Conservation (phyloP, 1,140 invertebrate genomes). For the Kradibia gibbosae region DNA sequence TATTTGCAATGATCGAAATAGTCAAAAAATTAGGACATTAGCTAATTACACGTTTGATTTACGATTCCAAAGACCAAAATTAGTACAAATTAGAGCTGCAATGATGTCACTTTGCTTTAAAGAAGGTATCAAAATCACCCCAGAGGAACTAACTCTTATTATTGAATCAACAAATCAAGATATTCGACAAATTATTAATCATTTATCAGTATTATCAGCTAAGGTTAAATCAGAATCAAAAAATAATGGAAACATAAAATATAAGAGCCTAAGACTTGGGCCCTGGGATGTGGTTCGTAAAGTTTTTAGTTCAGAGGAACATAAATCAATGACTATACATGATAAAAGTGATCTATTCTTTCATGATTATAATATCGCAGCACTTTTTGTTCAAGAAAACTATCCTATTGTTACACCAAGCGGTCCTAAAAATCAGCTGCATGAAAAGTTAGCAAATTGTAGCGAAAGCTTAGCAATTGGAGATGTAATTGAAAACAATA, state of each 20-base stretch:
- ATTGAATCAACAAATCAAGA: constrained; percentile 93
- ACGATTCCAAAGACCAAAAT: constrained; percentile 84
- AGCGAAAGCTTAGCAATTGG: constrained; percentile 89
- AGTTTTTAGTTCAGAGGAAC: constrained; percentile 89
- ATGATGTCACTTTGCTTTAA: constrained; percentile 94
- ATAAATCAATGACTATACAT: constrained; percentile 85
- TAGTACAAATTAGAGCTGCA: constrained; percentile 92
- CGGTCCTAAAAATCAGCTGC: constrained; percentile 75
- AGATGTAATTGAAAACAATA: constrained; percentile 87
- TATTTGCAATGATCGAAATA: constrained; percentile 98
- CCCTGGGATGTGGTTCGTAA: constrained; percentile 95
- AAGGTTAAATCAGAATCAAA: constrained; percentile 71
- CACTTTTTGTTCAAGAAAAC: constrained; percentile 98
- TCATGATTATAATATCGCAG: constrained; percentile 95
- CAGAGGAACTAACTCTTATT: constrained; percentile 85
- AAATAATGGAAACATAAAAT: constrained; percentile 73
- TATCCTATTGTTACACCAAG: constrained; percentile 85
- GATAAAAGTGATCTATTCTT: constrained; percentile 97
- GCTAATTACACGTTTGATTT: constrained; percentile 97
- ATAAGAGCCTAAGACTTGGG: constrained; percentile 91
- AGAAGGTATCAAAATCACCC: constrained; percentile 88
- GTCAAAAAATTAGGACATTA: constrained; percentile 94
- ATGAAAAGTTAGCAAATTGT: constrained; percentile 83
- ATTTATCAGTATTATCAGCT: constrained; percentile 85
- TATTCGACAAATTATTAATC: constrained; percentile 92